Conservation (phyloP, 2,797 vertebrate species). For the Sebastes umbrosus region DNA sequence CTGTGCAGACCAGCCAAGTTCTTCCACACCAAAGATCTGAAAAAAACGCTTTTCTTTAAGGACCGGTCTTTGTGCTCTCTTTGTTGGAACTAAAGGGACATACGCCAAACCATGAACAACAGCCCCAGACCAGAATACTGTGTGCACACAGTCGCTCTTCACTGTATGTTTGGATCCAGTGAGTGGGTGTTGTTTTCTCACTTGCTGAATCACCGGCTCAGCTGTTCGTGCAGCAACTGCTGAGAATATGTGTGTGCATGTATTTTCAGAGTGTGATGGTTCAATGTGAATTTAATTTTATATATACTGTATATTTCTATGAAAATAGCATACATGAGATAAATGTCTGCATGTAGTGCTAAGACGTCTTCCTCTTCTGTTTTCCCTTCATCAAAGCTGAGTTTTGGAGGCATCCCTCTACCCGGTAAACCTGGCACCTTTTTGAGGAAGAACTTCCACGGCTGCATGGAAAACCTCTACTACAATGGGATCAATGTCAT, state of each 20-base stretch:
- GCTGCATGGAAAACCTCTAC: slow-evolving; percentile 97
- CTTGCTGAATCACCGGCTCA: slow-evolving; percentile 30
- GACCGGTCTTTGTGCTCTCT: not conserved
- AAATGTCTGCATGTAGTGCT: not conserved
- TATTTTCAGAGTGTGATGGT: not conserved
- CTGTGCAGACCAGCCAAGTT: not conserved
- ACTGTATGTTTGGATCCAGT: not conserved
- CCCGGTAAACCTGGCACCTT: slow-evolving; percentile 97
- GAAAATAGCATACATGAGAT: not conserved
- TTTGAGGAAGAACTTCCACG: slow-evolving; percentile 95
- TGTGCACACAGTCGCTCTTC: not conserved
- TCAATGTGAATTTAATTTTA: not conserved
- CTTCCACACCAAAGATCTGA: not conserved
- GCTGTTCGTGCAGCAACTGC: slow-evolving; percentile 3
- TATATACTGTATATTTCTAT: not conserved
- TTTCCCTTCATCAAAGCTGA: slow-evolving; percentile 85
- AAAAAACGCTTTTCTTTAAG: not conserved
- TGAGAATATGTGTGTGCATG: slow-evolving; percentile 2
- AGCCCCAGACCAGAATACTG: not conserved
- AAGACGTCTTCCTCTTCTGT: not conserved
- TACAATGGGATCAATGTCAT: slow-evolving; percentile 97
- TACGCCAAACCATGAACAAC: not conserved
- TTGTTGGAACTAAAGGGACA: not conserved
- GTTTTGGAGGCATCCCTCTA: slow-evolving; percentile 96
- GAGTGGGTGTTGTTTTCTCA: slow-evolving; percentile 33